Conservation (phyloP, 2,888 invertebrate species). For the Conomelus anceps region DNA sequence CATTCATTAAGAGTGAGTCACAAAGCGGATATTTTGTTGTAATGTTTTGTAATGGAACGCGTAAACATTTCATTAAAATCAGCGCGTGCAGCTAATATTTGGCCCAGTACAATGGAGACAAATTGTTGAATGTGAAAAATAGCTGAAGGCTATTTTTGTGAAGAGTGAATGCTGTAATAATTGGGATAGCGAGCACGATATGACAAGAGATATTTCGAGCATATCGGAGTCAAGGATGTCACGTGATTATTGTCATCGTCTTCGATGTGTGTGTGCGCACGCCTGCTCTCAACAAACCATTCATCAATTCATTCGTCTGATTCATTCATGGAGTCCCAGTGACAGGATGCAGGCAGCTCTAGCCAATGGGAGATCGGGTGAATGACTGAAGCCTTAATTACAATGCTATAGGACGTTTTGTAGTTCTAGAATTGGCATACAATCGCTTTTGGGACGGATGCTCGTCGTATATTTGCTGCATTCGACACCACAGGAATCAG, state of each 20-base stretch:
- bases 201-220: neutral
- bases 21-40: neutral
- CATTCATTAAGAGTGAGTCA: neutral
- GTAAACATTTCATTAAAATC: neutral
- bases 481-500: neutral
- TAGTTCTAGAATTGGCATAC: neutral
- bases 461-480: neutral
- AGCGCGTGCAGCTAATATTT: neutral
- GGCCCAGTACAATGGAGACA: neutral
- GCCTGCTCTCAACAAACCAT: neutral
- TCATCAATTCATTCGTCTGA: neutral
- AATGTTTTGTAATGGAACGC: neutral
- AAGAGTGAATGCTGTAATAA: neutral
- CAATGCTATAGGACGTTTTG: neutral
- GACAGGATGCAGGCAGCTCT: neutral
- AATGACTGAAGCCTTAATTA: neutral
- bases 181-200: neutral
- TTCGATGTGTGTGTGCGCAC: no score
- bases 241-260: neutral
- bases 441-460: neutral
- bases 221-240: neutral
- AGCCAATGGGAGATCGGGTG: neutral
- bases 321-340: no score
- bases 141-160: neutral
- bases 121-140: neutral